Base-by-base conservation (phyloP, 2,113 vertebrate genomes). In the Esox niger region DNA sequence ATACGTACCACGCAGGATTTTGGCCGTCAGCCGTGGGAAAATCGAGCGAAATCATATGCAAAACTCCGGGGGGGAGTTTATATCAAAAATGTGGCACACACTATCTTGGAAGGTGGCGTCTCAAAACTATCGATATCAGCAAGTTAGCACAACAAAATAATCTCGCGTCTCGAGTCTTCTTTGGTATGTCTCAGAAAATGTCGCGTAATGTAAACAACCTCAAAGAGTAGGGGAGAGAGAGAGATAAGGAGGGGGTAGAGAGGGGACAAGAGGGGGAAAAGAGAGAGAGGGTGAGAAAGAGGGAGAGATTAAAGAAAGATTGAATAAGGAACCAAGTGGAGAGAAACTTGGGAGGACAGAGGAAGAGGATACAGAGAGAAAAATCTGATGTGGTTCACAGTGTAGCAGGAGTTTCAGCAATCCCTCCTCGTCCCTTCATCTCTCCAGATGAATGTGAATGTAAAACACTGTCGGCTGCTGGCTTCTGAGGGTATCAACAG, bases 371-470 rank as follows among this genome's bases (percentile, higher is more conserved):
- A 38, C 66, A 82, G 82, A 30, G 35, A 81, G 68, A 89, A 86
- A 91, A 88, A 90, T 90, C 82, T 86, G 88, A 90, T 88, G 86
- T 76, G 76, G 82, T 85, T 85, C 84, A 86, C 86, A 83, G 82
- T 86, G 23, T 31, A 31, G 27, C 56, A 31, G 29, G 9, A 6
- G 29, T 81, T 79, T 69, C 38, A 43, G 38, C 75, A 69, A 71
- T 73, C 74, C 70, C 73, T 26, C 74, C 67, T 56, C 76, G 68
- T 65, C 61, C 66, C 65, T n/a, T n/a, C n/a, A 64, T 66, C 78
- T 73, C 82, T 82, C 83, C 86, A 90, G 86, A 90, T 88, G 88
- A 89, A 90, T 83, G 86, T 89, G 89, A 90, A 92, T 92, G 87
- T 88, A 90, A 93, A 92, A 81, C 82, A 86, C 84, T 83, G 79